Evolutionary conservation across 2,888 invertebrate species (phyloP).

Genomic region (Drosophila incognita): DNA sequence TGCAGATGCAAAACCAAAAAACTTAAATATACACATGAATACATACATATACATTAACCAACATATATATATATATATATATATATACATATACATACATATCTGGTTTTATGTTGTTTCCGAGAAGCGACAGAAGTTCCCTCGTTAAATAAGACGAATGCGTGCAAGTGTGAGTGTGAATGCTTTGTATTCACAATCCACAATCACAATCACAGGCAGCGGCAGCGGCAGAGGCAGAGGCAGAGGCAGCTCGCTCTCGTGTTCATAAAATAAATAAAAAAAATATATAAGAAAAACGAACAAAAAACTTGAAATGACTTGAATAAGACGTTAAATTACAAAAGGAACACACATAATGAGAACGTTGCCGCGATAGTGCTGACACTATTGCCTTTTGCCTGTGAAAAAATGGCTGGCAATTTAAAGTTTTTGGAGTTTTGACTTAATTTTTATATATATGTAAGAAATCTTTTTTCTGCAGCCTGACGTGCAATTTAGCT

Average conservation of each 20-base stretch:
- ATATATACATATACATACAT: conserved; percentile 18
- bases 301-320: conserved; percentile 60
- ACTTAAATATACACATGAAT: conserved; percentile 14
- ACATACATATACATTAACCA: neutral
- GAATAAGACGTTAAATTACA: conserved; percentile 79
- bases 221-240: conserved; percentile 1
- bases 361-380: conserved; percentile 39
- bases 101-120: conserved; percentile 72
- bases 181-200: conserved; percentile 42
- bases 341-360: conserved; percentile 64
- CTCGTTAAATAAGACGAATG: conserved; percentile 68
- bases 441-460: neutral
- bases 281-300: conserved; percentile 26
- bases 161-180: conserved; percentile 42
- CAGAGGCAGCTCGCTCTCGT: conserved; percentile 5
- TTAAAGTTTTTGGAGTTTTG: neutral
- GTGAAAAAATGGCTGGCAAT: neutral
- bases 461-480: neutral
- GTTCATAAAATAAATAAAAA: conserved; percentile 1
- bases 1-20: conserved; percentile 40
- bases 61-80: neutral
- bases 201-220: conserved; percentile 16
- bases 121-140: conserved; percentile 63
- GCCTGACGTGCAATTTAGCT: neutral
- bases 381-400: conserved; percentile 40